phyloP scores from a whole-genome alignment of 2,113 vertebrate species.

The Pelusios castaneus region DNA sequence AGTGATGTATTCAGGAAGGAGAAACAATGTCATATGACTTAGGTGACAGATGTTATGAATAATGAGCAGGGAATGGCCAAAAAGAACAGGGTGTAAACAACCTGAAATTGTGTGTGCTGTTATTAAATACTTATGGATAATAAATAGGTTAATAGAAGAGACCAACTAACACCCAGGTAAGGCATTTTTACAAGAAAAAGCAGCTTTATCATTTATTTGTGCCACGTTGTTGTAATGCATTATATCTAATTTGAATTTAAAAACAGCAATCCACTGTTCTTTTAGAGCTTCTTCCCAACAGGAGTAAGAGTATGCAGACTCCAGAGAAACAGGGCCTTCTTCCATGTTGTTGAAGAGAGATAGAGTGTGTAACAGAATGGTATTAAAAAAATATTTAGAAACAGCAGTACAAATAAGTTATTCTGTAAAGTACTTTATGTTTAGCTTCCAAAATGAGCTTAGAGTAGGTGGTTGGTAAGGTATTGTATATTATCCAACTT shows the following conservation, averaged over 20 bases:
- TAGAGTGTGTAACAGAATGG: neutral
- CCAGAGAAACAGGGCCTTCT: neutral
- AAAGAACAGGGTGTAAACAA: neutral
- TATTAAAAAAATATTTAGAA: neutral
- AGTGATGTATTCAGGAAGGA: neutral
- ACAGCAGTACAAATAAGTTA: neutral
- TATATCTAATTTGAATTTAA: neutral
- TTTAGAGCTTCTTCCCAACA: neutral
- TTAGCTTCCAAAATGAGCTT: neutral
- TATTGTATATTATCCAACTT: conserved; percentile 13
- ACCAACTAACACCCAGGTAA: neutral
- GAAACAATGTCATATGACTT: neutral
- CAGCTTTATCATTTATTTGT: neutral
- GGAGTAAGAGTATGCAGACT: neutral
- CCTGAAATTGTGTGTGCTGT: neutral
- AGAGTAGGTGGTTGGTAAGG: neutral
- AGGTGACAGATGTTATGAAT: neutral
- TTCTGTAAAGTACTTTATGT: neutral
- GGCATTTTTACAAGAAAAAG: neutral
- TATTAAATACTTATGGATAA: neutral
- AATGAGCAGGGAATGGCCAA: neutral
- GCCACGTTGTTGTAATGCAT: neutral
- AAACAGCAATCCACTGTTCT: neutral
- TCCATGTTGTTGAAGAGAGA: conserved; percentile 1
- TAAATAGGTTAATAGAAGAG: neutral